Percentiles rank a stretch among this genome's conserved stretches.
Conservation (phyloP, 2,113 vertebrate species). For the Stigmatopora nigra region DNA sequence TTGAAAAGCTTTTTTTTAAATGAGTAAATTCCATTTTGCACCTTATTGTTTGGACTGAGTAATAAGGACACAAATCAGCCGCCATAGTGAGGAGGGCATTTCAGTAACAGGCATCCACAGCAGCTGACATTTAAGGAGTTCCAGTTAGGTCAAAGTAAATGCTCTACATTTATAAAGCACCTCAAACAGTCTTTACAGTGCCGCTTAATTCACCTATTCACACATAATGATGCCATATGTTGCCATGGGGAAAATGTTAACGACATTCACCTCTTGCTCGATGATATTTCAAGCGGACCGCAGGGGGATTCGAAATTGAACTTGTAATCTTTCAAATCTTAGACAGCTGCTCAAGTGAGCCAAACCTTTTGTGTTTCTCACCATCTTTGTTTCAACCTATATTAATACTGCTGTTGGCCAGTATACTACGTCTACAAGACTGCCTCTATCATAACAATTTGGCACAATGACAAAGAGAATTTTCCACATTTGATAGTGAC, state of each 20-base stretch:
- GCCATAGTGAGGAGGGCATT: background rate
- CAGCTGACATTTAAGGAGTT: background rate
- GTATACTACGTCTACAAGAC: background rate
- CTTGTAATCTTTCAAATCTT: slow-evolving; percentile 3
- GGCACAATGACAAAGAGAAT: background rate
- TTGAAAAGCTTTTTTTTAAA: too few relatives aligned
- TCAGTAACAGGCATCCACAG: background rate
- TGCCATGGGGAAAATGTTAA: background rate
- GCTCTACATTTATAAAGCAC: background rate
- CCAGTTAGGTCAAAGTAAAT: background rate
- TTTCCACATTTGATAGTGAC: background rate
- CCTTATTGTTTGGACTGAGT: too few relatives aligned
- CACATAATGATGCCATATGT: background rate
- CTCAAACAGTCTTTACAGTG: background rate
- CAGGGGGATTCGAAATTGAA: too few relatives aligned
- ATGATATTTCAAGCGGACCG: background rate
- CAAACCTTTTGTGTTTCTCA: background rate
- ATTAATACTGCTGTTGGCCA: background rate
- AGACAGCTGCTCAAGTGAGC: background rate
- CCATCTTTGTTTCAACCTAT: background rate
- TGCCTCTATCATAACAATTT: background rate
- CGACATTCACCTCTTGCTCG: background rate
- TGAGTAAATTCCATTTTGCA: too few relatives aligned
- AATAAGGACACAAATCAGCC: too few relatives aligned
- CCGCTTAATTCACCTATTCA: background rate